Evolutionary conservation across 2,113 vertebrate species (phyloP).

Genomic region (Odocoileus hemionus): DNA sequence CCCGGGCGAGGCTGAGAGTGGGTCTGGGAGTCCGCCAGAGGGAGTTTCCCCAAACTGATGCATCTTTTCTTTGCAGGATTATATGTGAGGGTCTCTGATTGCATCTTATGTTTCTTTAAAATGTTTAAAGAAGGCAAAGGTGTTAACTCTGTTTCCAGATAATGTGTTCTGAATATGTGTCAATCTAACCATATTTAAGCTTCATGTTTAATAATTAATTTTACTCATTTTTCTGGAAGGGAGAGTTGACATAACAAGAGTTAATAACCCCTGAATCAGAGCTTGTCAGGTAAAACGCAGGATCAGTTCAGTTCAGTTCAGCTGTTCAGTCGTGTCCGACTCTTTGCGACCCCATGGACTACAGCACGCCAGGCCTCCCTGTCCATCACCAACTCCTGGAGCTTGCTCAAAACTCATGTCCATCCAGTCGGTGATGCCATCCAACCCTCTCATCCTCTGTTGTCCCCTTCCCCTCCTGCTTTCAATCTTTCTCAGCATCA

Average conservation of each 20-base stretch:
- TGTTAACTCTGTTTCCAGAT: not conserved
- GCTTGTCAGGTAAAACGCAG: not conserved
- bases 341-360: not conserved
- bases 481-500: not conserved
- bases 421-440: not conserved
- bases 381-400: not conserved
- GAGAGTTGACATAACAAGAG: not conserved
- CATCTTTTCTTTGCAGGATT: not conserved
- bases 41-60: not conserved
- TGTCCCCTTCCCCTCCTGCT: not conserved
- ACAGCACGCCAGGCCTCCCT: not conserved
- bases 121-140: not conserved
- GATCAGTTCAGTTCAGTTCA: not conserved
- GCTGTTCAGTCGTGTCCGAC: accelerated
- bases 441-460: not conserved
- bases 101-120: not conserved
- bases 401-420: not conserved
- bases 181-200: not conserved
- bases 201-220: not conserved
- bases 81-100: not conserved
- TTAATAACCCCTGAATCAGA: not conserved
- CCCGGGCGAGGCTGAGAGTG: not conserved
- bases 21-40: not conserved
- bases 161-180: not conserved
- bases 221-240: not conserved